Evolutionary conservation across 1,140 invertebrate species (phyloP).

Genomic region (Acromyrmex echinatior): DNA sequence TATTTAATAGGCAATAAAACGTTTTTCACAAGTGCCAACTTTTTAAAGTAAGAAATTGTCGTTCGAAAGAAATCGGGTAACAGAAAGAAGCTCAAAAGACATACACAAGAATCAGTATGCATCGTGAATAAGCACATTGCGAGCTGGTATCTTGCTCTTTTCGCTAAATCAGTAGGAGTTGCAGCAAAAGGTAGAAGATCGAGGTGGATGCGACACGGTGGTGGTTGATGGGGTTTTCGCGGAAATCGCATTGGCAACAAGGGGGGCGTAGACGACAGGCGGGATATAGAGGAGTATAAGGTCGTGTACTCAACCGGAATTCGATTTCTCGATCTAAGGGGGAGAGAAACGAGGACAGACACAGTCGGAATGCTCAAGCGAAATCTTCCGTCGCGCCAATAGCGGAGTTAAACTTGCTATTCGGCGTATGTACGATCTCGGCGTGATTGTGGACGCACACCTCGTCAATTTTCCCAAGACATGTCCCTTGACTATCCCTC

Average conservation of each 20-base stretch:
- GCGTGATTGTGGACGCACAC: conserved; percentile 41
- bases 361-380: conserved; percentile 69
- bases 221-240: conserved; percentile 62
- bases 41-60: neutral
- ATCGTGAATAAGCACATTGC: conserved; percentile 70
- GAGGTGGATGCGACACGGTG: conserved; percentile 63
- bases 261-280: neutral
- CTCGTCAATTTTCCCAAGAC: conserved; percentile 36
- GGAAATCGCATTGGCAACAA: neutral
- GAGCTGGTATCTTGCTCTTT: conserved; percentile 67
- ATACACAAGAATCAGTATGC: conserved; percentile 72
- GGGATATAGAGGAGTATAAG: conserved; percentile 22
- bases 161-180: conserved; percentile 60
- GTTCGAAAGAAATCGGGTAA: neutral
- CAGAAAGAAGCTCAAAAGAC: conserved; percentile 11
- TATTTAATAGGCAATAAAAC: neutral
- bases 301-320: conserved; percentile 68
- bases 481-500: neutral
- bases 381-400: conserved; percentile 51
- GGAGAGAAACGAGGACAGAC: conserved; percentile 57
- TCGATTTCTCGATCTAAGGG: conserved; percentile 73
- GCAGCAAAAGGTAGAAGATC: conserved; percentile 48
- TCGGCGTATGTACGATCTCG: conserved; percentile 45
- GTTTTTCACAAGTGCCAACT: neutral
- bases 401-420: conserved; percentile 59